Evolutionary conservation across 1,140 invertebrate species (phyloP).

Genomic region (Helicorthomorpha holstii): DNA sequence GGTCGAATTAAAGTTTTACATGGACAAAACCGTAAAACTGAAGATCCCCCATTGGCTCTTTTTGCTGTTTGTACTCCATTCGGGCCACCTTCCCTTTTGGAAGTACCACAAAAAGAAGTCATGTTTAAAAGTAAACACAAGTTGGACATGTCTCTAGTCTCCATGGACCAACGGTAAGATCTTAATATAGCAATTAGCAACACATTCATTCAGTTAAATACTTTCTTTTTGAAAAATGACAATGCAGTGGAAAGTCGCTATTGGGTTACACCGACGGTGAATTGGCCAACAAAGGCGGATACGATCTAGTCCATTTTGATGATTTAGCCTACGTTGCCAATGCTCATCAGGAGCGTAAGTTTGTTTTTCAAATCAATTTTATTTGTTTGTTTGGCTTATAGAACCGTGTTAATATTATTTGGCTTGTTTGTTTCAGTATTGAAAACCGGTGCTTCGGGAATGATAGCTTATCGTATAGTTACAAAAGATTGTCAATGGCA

Average conservation of each 20-base stretch:
- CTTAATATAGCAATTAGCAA: no score
- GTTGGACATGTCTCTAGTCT: slow-evolving; percentile 82
- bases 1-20: slow-evolving; percentile 89
- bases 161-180: slow-evolving; percentile 82
- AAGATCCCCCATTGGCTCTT: slow-evolving; percentile 78
- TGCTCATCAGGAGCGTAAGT: slow-evolving; percentile 96
- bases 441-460: slow-evolving; percentile 93
- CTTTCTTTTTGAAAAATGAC: neutral
- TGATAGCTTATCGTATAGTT: slow-evolving; percentile 93
- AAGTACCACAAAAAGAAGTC: slow-evolving; percentile 31
- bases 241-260: slow-evolving; percentile 74
- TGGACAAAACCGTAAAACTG: slow-evolving; percentile 85
- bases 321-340: slow-evolving; percentile 94
- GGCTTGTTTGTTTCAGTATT: slow-evolving; percentile 51
- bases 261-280: slow-evolving; percentile 86
- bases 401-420: neutral
- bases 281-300: slow-evolving; percentile 78
- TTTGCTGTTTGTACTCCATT: slow-evolving; percentile 97
- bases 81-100: slow-evolving; percentile 50
- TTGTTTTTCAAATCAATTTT: neutral
- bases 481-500: slow-evolving; percentile 90
- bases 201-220: neutral
- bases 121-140: slow-evolving; percentile 97
- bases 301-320: slow-evolving; percentile 89
- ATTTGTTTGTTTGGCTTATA: neutral